Percentiles rank a stretch among this genome's conserved stretches.
Conservation (phyloP, 2,888 invertebrate species). For the Teinopalpus imperialis region DNA sequence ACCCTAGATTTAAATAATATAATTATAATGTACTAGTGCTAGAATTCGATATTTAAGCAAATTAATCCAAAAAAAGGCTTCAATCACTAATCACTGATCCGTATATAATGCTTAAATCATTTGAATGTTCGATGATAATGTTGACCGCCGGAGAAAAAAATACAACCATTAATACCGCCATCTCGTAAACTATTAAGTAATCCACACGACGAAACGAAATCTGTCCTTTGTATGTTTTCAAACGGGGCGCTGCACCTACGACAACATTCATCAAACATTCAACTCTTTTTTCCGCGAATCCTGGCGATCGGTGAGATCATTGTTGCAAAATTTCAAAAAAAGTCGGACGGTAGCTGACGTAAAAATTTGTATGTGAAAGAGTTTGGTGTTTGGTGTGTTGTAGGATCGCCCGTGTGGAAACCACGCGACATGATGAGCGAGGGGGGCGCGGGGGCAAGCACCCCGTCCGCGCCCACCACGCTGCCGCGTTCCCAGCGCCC, state of each 20-base stretch:
- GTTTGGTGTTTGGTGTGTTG: conserved; percentile 85
- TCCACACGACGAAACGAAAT: conserved; percentile 8
- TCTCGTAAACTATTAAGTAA: conserved; percentile 2
- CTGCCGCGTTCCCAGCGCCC: conserved; percentile 73
- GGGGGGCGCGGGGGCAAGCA: conserved; percentile 50
- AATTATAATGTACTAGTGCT: conserved; percentile 30
- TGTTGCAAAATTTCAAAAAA: conserved; percentile 37
- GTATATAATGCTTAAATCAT: conserved; percentile 32
- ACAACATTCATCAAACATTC: conserved; percentile 83
- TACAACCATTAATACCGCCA: conserved; percentile 20
- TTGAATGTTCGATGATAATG: conserved; percentile 81
- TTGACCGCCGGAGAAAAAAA: conserved; percentile 54
- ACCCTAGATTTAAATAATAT: conserved; percentile 52
- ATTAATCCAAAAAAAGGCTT: conserved; percentile 25
- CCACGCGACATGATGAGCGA: conserved; percentile 92
- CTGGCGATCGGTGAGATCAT: conserved; percentile 58
- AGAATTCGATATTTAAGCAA: conserved; percentile 29
- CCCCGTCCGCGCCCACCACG: conserved; percentile 62
- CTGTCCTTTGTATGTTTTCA: conserved; percentile 29
- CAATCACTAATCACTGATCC: conserved; percentile 13
- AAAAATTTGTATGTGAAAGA: conserved; percentile 56
- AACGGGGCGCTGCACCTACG: conserved; percentile 46
- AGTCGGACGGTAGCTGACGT: conserved; percentile 36
- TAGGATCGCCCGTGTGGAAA: conserved; percentile 99
- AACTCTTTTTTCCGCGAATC: conserved; percentile 76